Conservation (phyloP, 2,113 vertebrate species). For the Martes martes region DNA sequence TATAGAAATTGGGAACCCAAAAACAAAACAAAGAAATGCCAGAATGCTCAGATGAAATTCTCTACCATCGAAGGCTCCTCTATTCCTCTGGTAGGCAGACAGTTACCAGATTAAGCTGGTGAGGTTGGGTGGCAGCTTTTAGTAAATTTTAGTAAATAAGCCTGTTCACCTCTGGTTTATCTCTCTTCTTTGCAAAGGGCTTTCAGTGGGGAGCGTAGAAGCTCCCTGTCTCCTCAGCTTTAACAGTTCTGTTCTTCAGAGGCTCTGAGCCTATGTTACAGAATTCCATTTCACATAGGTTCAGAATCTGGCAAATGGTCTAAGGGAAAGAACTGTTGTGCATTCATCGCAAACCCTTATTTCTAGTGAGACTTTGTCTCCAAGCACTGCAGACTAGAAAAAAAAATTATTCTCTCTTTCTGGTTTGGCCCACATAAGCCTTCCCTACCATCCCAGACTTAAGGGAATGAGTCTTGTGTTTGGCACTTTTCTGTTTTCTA, state of each 20-base stretch:
- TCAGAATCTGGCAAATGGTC: background rate
- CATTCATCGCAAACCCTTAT: background rate
- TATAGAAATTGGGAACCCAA: background rate
- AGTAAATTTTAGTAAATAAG: background rate
- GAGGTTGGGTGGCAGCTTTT: background rate
- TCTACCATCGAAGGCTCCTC: background rate
- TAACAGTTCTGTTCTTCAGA: background rate
- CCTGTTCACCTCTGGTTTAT: background rate
- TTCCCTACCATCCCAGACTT: background rate
- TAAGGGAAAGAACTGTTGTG: background rate
- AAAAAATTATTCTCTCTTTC: background rate
- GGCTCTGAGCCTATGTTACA: background rate
- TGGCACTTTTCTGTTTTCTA: background rate
- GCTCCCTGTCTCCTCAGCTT: background rate
- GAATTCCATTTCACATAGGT: background rate
- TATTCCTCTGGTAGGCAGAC: background rate
- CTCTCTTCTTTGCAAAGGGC: background rate
- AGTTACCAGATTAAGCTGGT: background rate
- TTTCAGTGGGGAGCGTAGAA: background rate
- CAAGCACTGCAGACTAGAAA: background rate
- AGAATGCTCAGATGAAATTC: background rate
- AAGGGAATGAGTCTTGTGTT: background rate
- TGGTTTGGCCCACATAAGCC: background rate
- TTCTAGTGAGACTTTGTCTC: background rate
- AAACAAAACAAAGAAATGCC: background rate